These are phyloP conservation scores for Sturnus vulgaris DNA, from an alignment of 2,113 vertebrate genomes.

Conservation along the genomic window DNA sequence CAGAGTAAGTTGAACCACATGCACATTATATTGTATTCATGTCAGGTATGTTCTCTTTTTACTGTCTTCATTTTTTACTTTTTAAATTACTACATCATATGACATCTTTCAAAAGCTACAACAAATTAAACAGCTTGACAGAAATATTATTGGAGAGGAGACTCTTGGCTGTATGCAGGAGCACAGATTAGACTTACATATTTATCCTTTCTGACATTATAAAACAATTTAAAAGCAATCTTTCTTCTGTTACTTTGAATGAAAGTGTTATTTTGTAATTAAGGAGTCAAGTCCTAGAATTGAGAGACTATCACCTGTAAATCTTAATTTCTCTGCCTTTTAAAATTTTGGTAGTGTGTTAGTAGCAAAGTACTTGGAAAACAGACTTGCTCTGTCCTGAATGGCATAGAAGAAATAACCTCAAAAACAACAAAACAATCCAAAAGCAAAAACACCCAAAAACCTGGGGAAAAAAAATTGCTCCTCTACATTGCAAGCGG, in stretches of 20 bases:
- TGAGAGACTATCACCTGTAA: neutral
- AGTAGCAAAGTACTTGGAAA: neutral
- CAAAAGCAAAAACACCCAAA: neutral
- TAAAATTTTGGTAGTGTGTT: neutral
- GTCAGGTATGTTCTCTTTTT: neutral
- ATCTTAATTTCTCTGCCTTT: neutral
- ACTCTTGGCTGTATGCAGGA: neutral
- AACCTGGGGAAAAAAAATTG: neutral
- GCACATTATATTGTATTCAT: neutral
- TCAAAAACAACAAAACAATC: neutral
- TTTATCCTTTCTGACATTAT: conserved; percentile 27
- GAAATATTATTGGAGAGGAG: neutral
- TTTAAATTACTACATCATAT: neutral
- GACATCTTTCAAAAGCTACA: conserved; percentile 1
- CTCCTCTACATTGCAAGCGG: neutral
- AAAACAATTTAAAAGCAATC: conserved; percentile 3
- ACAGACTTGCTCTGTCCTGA: neutral
- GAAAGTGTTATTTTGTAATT: conserved; percentile 6
- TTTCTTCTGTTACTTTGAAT: neutral
- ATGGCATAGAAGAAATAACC: neutral
- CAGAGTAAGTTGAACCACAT: neutral
- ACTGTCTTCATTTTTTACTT: neutral
- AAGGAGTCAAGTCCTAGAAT: neutral
- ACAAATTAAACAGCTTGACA: conserved; percentile 23
- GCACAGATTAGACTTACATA: neutral